Evolutionary conservation across 2,797 vertebrate species (phyloP).

Genomic region (Staurois parvus): DNA sequence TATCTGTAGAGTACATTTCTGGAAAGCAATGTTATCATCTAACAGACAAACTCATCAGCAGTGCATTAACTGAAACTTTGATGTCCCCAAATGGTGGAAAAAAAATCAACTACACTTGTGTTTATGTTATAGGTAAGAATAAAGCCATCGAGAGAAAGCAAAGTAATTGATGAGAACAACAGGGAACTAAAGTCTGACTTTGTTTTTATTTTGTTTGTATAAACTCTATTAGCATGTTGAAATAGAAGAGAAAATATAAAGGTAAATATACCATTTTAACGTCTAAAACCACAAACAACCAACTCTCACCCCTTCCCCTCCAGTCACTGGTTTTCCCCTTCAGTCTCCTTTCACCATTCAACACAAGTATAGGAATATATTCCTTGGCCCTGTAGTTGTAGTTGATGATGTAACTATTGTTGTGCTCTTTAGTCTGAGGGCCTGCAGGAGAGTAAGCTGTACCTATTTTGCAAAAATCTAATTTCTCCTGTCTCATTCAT

Average conservation of each 20-base stretch:
- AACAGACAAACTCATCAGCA: slow-evolving; percentile 51
- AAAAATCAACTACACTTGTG: slow-evolving; percentile 26
- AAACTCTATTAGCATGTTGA: not conserved
- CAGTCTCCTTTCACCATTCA: no score
- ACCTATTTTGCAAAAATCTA: no score
- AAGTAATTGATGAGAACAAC: slow-evolving; percentile 22
- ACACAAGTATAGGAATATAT: no score
- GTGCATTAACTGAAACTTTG: slow-evolving; percentile 58
- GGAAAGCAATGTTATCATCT: slow-evolving; percentile 54
- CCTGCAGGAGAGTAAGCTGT: no score
- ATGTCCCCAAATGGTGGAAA: slow-evolving; percentile 39
- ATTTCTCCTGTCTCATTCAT: no score
- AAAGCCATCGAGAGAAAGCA: slow-evolving; percentile 22
- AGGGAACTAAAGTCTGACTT: not conserved
- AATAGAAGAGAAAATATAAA: not conserved
- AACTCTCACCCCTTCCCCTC: not conserved
- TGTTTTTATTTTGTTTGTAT: slow-evolving; percentile 4
- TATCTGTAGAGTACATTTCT: slow-evolving; percentile 46
- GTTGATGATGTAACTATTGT: no score
- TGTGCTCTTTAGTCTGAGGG: no score
- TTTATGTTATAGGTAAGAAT: slow-evolving; percentile 31
- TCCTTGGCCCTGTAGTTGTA: no score
- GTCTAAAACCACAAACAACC: not conserved
- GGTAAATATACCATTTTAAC: not conserved
- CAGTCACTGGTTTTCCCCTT: no score